Evolutionary conservation across 2,888 invertebrate species (phyloP), one percentile per base, ranked within the genome.

Genomic region (Trimorus sp.): DNA sequence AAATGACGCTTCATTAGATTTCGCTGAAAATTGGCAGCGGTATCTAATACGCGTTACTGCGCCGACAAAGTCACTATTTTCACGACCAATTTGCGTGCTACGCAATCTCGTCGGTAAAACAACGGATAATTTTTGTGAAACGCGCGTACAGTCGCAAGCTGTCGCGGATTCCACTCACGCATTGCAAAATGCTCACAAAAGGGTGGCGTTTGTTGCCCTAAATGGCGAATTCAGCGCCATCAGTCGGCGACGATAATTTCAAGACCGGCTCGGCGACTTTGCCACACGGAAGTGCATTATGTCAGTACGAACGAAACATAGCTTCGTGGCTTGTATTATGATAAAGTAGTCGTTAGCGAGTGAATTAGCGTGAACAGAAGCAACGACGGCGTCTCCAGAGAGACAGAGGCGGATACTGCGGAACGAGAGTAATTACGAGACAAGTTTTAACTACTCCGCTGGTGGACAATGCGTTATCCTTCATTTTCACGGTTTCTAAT

Each of bases 361-460:
- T 74, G 78, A 83, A 84, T 85, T 84, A 84, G 78, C 82, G 77
- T 60, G 77, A 79, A 65, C 75, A 71, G 82, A 74, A 76, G 49
- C 66, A 73, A 45, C 59, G 53, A 40, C 62, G 70, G 65, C 71
- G 70, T 80, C 84, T 78, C 82, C 62, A 51, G 82, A 80, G 80
- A 82, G 70, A 81, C 83, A 76, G 75, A 78, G 76, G 84, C 80
- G 83, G 86, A 87, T 85, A 85, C 85, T 86, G 87, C 88, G 90
- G 89, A 91, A 90, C 89, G 90, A 90, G 89, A 89, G 89, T 90
- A 91, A 91, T 91, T 91, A 91, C 88, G 89, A 88, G 89, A 89
- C 90, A 91, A 91, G 90, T 90, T 91, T 91, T 91, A 91, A 91
- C 89, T 90, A 89, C 88, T 87, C 86, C 85, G 85, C 84, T 84